These are phyloP conservation scores for Diploscapter pachys DNA, from an alignment of 1,140 invertebrate genomes.

Conservation along the genomic window DNA sequence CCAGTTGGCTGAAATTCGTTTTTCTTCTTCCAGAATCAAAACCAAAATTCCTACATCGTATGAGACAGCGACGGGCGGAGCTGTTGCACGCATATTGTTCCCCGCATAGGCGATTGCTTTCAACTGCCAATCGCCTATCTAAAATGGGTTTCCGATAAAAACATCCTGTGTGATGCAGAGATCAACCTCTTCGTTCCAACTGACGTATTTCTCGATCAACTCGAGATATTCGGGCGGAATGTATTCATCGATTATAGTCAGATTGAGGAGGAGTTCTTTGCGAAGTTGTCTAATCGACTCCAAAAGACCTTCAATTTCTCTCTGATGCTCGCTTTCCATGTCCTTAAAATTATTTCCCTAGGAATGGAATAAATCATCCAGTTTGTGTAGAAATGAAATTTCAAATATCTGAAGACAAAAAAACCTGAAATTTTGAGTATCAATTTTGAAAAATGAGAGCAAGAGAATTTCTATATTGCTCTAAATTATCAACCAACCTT, in stretches of 20 bases:
- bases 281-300: conserved; percentile 84
- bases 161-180: conserved; percentile 1
- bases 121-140: conserved; percentile 94
- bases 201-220: conserved; percentile 82
- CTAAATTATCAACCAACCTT: neutral
- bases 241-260: conserved; percentile 76
- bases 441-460: too few species aligned
- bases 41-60: conserved; percentile 1
- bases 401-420: too few species aligned
- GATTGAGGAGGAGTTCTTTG: conserved; percentile 76
- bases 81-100: conserved; percentile 80
- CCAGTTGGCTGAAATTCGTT: conserved; percentile 4
- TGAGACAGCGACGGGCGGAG: neutral
- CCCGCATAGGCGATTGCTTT: conserved; percentile 93
- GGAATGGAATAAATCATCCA: conserved; percentile 57
- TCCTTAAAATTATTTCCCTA: conserved; percentile 64
- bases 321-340: conserved; percentile 85
- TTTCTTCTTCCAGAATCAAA: neutral
- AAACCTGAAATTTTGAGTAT: too few species aligned
- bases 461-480: too few species aligned
- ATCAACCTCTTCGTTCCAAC: conserved; percentile 7
- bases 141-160: conserved; percentile 4
- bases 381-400: too few species aligned
- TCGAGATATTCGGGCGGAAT: conserved; percentile 89
- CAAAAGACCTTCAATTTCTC: conserved; percentile 89